These are phyloP conservation scores for Brachionus manjavacas DNA, from an alignment of 1,140 invertebrate species.

Conservation along the genomic window DNA sequence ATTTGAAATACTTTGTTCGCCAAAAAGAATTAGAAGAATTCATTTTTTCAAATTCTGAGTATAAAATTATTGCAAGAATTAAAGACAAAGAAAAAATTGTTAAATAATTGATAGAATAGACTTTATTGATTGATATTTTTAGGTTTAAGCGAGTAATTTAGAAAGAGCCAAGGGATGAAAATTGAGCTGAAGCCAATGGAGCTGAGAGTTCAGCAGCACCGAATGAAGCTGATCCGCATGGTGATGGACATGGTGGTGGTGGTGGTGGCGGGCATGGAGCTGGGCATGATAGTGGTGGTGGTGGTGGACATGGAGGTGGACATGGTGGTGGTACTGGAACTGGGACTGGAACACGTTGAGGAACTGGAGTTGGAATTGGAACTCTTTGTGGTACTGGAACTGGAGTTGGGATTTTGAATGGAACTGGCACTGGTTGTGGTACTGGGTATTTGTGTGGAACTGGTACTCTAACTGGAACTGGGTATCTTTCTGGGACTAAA, in stretches of 20 bases:
- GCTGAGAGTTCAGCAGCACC: not conserved
- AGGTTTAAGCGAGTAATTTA: not conserved
- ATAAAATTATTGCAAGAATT: too few species aligned
- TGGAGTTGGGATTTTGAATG: not conserved
- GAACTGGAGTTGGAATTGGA: not conserved
- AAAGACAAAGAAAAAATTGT: too few species aligned
- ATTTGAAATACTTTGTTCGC: too few species aligned
- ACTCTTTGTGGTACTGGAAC: not conserved
- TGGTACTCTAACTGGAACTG: not conserved
- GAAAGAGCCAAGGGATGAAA: not conserved
- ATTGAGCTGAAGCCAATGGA: not conserved
- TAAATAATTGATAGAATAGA: too few species aligned
- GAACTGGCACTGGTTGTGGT: not conserved
- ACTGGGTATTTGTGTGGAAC: not conserved
- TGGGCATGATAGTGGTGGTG: not conserved
- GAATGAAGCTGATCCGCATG: not conserved
- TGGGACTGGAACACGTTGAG: not conserved
- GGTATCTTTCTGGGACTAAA: not conserved
- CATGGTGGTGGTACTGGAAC: not conserved
- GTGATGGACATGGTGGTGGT: not conserved
- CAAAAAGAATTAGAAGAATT: too few species aligned
- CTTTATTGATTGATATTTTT: not conserved
- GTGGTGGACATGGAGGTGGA: not conserved
- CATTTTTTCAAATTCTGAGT: too few species aligned
- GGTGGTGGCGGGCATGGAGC: not conserved